Evolutionary conservation across 2,797 vertebrate species (phyloP), one percentile per base, ranked within the genome.

Genomic region (Lycodopsis pacificus): DNA sequence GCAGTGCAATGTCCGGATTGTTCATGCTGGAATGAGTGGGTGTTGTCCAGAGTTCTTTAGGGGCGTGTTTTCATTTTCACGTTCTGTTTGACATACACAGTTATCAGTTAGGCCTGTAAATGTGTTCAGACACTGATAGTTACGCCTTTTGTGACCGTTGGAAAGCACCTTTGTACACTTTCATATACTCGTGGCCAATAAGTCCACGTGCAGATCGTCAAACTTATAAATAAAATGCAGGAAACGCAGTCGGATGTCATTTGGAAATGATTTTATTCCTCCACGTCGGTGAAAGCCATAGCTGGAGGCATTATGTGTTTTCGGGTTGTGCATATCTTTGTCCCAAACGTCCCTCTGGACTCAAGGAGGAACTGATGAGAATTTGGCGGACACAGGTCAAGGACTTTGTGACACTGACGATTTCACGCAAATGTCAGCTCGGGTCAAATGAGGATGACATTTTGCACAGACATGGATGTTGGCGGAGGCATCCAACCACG

Each of bases 31-130:
- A 30, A 11, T 42, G 17, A 36, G 30, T 13, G 44, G 12, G 9
- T 38, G 14, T 20, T 5, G n/a, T 54, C 30, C 73, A 64, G 34
- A 56, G 7, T 17, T 59, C 22, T 9, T 40, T 10, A 49, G 7
- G 40, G 32, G 10, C 3, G 13, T 44, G 30, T 30, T 5, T 68
- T 44, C 46, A 57, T 11, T 56, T 77, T 62, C 36, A 20, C 27
- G 77, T 76, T 75, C 7, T 44, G 1, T 63, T 15, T 65, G 51
- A 49, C 30, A 34, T 56, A n/a, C n/a, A 30, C 1, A 0, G 17
- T 59, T 71, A 51, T 68, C 51, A 44, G 30, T 65, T 63, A 19
- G 58, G n/a, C 1, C 30, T 22, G 44, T 34, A 32, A 70, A 65
- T 30, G 57, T 62, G 2, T 53, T 44, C 40, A 58, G 57, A 30